phyloP scores from a whole-genome alignment of 2,113 vertebrate species.

The Rhynchomys soricoides region DNA sequence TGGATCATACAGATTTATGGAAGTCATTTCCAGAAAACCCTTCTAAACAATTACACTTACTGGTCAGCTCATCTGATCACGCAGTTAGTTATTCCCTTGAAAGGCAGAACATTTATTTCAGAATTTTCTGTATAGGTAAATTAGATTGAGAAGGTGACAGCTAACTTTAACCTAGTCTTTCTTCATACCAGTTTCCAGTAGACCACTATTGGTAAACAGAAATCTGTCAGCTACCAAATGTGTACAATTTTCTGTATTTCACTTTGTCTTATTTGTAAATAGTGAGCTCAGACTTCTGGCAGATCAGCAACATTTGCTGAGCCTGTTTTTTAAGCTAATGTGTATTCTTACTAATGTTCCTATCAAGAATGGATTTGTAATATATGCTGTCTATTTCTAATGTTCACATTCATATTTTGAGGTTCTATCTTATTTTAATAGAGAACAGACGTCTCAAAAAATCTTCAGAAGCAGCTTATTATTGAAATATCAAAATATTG shows the following conservation, averaged over 20 bases:
- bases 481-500: conserved; percentile 82
- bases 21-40: conserved; percentile 70
- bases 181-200: conserved; percentile 87
- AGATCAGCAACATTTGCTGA: conserved; percentile 90
- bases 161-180: conserved; percentile 86
- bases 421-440: conserved; percentile 89
- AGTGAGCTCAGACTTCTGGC: conserved; percentile 87
- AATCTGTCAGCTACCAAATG: conserved; percentile 89
- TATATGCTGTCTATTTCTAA: conserved; percentile 90
- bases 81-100: conserved; percentile 67
- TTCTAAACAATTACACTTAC: conserved; percentile 55
- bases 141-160: conserved; percentile 82
- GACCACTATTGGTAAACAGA: conserved; percentile 87
- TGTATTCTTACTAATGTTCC: conserved; percentile 91
- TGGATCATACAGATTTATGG: conserved; percentile 50
- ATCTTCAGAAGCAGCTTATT: conserved; percentile 89
- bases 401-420: conserved; percentile 88
- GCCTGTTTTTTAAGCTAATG: conserved; percentile 90
- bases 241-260: conserved; percentile 91
- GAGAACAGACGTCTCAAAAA: conserved; percentile 86
- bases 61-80: conserved; percentile 59
- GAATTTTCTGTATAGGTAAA: conserved; percentile 83
- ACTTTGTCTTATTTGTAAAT: conserved; percentile 93
- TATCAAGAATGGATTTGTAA: conserved; percentile 90
- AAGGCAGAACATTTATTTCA: conserved; percentile 84